These are phyloP conservation scores for Dexiosoma caninum DNA, from an alignment of 2,888 invertebrate genomes.

Conservation along the genomic window DNA sequence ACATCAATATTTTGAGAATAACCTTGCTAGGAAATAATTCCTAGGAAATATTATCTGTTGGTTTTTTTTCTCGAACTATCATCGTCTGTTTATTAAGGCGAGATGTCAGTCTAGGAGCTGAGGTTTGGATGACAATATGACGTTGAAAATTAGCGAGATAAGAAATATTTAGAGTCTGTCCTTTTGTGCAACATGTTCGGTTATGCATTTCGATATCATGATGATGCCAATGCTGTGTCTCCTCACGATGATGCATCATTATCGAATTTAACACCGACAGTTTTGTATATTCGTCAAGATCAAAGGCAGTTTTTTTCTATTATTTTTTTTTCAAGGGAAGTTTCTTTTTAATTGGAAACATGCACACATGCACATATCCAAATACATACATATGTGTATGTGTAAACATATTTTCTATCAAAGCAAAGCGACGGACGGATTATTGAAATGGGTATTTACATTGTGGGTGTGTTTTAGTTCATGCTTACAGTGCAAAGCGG, in stretches of 20 bases:
- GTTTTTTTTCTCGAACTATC: too few relatives aligned
- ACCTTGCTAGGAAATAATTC: too few relatives aligned
- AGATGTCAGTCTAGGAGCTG: too few relatives aligned
- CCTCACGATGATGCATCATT: conserved; percentile 40
- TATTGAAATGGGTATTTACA: conserved; percentile 2
- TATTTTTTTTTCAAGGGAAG: conserved; percentile 8
- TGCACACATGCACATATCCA: background rate
- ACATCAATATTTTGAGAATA: too few relatives aligned
- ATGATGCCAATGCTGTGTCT: background rate
- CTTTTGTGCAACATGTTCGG: background rate
- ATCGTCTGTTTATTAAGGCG: too few relatives aligned
- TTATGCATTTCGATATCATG: conserved; percentile 23
- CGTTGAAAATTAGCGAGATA: conserved; percentile 27
- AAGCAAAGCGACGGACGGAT: background rate
- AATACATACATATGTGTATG: background rate
- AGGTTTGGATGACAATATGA: too few relatives aligned
- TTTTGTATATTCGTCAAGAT: conserved; percentile 58
- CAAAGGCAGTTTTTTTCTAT: conserved; percentile 48
- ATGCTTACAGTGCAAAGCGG: conserved; percentile 34
- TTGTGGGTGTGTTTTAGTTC: conserved; percentile 54
- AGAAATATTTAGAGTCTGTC: background rate
- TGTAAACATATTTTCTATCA: background rate
- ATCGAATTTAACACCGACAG: conserved; percentile 53
- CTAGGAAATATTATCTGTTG: too few relatives aligned
- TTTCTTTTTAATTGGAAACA: conserved; percentile 34